Conservation (phyloP, 2,888 invertebrate species). For the Eristalis tenax region DNA sequence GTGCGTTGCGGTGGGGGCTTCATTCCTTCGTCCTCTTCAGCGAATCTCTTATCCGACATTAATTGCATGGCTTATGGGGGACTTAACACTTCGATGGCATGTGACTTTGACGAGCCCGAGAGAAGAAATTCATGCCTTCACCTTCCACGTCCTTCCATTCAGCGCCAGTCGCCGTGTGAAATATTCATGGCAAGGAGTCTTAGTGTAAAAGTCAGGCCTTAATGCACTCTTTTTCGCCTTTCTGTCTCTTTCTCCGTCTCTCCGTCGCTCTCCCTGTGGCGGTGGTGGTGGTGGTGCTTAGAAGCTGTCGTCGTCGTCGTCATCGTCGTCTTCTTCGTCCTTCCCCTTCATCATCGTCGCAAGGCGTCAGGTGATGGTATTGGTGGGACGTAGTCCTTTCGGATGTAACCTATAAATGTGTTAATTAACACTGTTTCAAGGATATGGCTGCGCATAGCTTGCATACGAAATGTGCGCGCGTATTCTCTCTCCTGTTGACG, state of each 20-base stretch:
- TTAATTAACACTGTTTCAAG: constrained; percentile 67
- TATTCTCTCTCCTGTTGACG: constrained; percentile 15
- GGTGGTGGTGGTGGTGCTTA: not conserved
- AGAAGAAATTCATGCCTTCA: constrained; percentile 43
- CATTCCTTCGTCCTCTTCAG: constrained; percentile 3
- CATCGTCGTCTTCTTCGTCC: not conserved
- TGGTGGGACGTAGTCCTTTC: constrained; percentile 45
- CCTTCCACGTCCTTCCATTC: constrained; percentile 15
- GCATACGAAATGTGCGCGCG: constrained; percentile 33
- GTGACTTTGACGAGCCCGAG: constrained; percentile 59
- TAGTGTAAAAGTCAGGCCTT: constrained; percentile 46
- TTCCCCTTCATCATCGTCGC: not conserved
- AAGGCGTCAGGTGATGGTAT: constrained; percentile 17
- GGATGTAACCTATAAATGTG: constrained; percentile 70
- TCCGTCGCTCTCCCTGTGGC: not conserved
- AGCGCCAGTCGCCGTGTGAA: constrained; percentile 38
- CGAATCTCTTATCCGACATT: constrained; percentile 51
- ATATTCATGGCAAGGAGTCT: constrained; percentile 60
- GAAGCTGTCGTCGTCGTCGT: not conserved
- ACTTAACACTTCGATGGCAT: constrained; percentile 68
- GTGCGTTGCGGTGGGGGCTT: not conserved
- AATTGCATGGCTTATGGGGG: constrained; percentile 68
- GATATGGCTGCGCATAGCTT: constrained; percentile 65
- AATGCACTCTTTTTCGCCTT: constrained; percentile 20
- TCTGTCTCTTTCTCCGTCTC: not conserved